Evolutionary conservation across 2,797 vertebrate genomes (phyloP), one percentile per base, ranked within the genome.

Genomic region (Halcyon smyrnensis): DNA sequence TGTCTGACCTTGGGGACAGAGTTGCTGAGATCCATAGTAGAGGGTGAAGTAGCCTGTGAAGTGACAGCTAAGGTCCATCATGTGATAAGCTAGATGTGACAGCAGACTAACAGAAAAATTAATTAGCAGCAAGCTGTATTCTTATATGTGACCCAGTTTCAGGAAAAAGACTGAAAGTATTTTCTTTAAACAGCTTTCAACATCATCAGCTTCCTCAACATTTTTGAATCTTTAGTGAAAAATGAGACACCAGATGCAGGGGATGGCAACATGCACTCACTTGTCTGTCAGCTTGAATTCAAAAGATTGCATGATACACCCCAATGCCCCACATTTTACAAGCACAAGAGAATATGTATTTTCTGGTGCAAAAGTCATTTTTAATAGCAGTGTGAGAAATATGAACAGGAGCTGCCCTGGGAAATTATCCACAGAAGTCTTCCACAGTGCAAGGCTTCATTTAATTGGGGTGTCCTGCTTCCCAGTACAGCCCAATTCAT

Each of bases 71-170:
- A 91, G 27, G 84, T 78, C 85, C 18, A 41, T 28, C n/a, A 30
- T 20, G 20, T 53, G 50, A 74, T 48, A 43, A 81, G 43, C 12
- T 56, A 32, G 70, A 69, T 36, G 36, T 77, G 62, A 56, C 89
- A 96, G 84, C 25, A 86, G 11, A 79, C 24, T 62, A 86, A 74
- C 43, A 96, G 68, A 64, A 95, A 91, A 93, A 92, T 43, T 95
- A 92, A 96, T 87, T 95, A 94, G 57, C 46, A 48, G 46, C 30
- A 62, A 65, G 46, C 19, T 69, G 74, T 90, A 96, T 89, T 88
- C 57, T 75, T 81, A 50, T 64, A 50, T 25, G 37, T 77, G 81
- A 95, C 53, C 74, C 81, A 89, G 15, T 92, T 94, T 82, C 34
- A 53, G 70, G 15, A 21, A 84, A 51, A 63, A n/a, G 27, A 89